These are phyloP conservation scores for Tetramorium parvispinum DNA, from an alignment of 1,140 invertebrate species.

Conservation along the genomic window DNA sequence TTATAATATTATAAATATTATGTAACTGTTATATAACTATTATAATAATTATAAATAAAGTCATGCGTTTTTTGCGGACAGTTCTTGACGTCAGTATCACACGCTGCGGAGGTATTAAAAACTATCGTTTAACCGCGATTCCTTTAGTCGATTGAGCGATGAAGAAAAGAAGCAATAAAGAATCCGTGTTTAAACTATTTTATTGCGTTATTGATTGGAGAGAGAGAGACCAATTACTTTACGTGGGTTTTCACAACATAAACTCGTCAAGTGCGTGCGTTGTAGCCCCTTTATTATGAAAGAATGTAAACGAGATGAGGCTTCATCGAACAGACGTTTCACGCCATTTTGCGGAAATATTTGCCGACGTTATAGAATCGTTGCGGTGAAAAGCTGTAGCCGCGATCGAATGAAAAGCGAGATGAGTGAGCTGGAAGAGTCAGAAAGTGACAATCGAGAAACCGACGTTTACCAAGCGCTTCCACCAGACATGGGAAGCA, in stretches of 20 bases:
- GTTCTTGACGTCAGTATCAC: constrained; percentile 29
- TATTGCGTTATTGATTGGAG: neutral
- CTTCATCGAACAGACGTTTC: neutral
- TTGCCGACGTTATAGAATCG: constrained; percentile 14
- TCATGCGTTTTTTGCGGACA: neutral
- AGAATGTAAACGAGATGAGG: neutral
- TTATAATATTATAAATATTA: too few species aligned
- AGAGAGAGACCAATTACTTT: neutral
- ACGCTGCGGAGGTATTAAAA: neutral
- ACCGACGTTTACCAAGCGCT: constrained; percentile 50
- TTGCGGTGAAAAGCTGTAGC: neutral
- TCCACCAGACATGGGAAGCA: neutral
- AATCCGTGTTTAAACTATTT: constrained; percentile 22
- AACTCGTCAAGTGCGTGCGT: too few species aligned
- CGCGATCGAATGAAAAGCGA: neutral
- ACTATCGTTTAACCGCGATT: neutral
- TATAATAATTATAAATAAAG: neutral
- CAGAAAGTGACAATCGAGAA: constrained; percentile 12
- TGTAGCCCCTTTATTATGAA: neutral
- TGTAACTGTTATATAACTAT: too few species aligned
- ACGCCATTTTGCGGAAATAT: constrained; percentile 11
- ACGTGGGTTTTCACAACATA: neutral
- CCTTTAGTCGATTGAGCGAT: constrained; percentile 9
- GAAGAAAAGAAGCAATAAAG: neutral
- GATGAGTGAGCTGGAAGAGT: neutral